A percentile compares a stretch with the other conserved stretches of the same genome.
Conservation (phyloP, 1,140 invertebrate species). For the Tachypleus tridentatus region DNA sequence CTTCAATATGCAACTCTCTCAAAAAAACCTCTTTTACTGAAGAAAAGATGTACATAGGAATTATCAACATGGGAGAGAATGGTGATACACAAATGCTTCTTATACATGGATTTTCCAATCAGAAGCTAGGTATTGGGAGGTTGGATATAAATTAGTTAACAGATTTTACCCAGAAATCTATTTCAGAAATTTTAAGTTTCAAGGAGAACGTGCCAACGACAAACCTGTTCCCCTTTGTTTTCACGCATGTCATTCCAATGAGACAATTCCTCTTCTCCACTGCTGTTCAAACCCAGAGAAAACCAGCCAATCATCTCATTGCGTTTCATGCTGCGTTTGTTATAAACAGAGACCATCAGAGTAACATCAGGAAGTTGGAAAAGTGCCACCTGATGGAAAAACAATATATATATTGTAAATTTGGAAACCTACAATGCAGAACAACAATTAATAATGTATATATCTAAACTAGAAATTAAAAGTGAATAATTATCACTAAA, state of each 20-base stretch:
- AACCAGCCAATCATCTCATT: conserved; percentile 97
- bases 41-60: too few relatives aligned
- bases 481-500: too few relatives aligned
- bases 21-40: too few relatives aligned
- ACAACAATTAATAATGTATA: conserved; percentile 2
- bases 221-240: conserved; percentile 53
- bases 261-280: conserved; percentile 77
- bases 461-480: background rate
- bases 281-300: conserved; percentile 77
- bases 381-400: conserved; percentile 57
- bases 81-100: too few relatives aligned
- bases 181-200: conserved; percentile 23
- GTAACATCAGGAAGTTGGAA: conserved; percentile 94
- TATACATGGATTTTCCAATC: too few relatives aligned
- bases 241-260: conserved; percentile 87
- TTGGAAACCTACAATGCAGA: background rate
- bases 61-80: too few relatives aligned
- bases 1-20: too few relatives aligned
- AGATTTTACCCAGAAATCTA: too few relatives aligned
- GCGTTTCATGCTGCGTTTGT: conserved; percentile 77
- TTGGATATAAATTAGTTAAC: too few relatives aligned
- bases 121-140: too few relatives aligned
- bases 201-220: conserved; percentile 60
- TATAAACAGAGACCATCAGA: conserved; percentile 84
- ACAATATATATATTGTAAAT: conserved; percentile 5